phyloP scores from a whole-genome alignment of 2,797 vertebrate species.

The Eremophila alpestris region DNA sequence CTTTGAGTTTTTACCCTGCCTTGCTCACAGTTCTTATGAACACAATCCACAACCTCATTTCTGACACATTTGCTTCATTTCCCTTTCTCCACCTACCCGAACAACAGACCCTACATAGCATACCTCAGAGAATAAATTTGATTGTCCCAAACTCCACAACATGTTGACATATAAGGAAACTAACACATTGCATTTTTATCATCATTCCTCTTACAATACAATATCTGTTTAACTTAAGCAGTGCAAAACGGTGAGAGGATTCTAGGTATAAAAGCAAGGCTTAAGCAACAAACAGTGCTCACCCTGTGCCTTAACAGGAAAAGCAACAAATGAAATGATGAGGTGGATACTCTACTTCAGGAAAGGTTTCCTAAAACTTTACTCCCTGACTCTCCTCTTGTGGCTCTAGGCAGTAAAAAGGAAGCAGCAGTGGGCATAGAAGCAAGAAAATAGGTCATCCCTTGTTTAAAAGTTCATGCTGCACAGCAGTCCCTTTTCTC shows the following conservation, averaged over 20 bases:
- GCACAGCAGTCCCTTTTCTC: background rate
- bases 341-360: background rate
- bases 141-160: background rate
- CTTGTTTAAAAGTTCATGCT: constrained; percentile 37
- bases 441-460: constrained; percentile 30
- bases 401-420: background rate
- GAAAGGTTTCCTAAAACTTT: background rate
- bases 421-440: background rate
- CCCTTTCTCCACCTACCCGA: background rate
- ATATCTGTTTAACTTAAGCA: background rate
- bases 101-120: background rate
- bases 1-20: background rate
- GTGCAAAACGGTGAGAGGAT: background rate
- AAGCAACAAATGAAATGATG: background rate
- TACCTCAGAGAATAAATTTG: background rate
- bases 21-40: background rate
- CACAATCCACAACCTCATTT: background rate
- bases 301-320: background rate
- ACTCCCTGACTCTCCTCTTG: background rate
- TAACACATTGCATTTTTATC: background rate
- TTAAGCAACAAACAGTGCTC: background rate
- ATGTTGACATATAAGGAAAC: background rate
- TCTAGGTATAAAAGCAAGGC: background rate
- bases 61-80: background rate
- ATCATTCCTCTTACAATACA: background rate